A percentile compares a stretch with the other conserved stretches of the same genome.
Evolutionary conservation across 53 echinoderm and acorn worm genomes (phyloP).

Genomic region (Temnopleurus reevesii): DNA sequence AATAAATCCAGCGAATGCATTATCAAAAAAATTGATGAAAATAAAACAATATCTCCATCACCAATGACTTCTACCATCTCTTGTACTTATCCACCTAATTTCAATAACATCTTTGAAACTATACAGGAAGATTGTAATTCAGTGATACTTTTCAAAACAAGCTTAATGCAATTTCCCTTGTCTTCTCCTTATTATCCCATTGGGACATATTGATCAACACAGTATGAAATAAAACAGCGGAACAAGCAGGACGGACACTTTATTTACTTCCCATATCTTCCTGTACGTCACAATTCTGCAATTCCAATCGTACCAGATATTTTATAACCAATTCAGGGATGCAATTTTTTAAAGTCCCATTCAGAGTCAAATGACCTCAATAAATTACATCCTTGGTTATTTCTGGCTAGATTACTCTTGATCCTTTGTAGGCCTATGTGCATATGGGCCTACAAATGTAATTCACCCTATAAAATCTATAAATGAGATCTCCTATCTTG

Average conservation of each 20-base stretch:
- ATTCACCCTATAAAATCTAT: too few relatives aligned
- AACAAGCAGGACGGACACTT: not conserved
- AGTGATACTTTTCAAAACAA: not conserved
- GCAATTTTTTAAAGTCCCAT: not conserved
- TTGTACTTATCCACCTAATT: not conserved
- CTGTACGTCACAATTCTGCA: constrained; percentile 30
- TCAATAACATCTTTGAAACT: not conserved
- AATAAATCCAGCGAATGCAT: too few relatives aligned
- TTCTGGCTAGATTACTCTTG: not conserved
- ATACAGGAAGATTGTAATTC: too few relatives aligned
- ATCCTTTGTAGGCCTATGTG: too few relatives aligned
- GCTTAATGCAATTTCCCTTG: not conserved
- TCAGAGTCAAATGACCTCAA: constrained; percentile 20
- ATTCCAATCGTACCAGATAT: constrained; percentile 13
- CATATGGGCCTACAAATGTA: too few relatives aligned
- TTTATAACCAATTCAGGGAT: constrained; percentile 6
- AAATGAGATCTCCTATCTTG: too few relatives aligned
- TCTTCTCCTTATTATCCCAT: not conserved
- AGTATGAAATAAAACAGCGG: not conserved
- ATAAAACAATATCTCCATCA: too few relatives aligned
- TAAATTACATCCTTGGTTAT: not conserved
- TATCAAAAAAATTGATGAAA: too few relatives aligned
- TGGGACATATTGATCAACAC: constrained; percentile 25
- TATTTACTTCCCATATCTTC: constrained; percentile 14
- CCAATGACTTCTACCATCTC: too few relatives aligned